Percentiles rank a stretch among this genome's conserved stretches.
These are phyloP conservation scores for Psittacara wagleri DNA, from an alignment of 2,113 vertebrate species.

Conservation along the genomic window DNA sequence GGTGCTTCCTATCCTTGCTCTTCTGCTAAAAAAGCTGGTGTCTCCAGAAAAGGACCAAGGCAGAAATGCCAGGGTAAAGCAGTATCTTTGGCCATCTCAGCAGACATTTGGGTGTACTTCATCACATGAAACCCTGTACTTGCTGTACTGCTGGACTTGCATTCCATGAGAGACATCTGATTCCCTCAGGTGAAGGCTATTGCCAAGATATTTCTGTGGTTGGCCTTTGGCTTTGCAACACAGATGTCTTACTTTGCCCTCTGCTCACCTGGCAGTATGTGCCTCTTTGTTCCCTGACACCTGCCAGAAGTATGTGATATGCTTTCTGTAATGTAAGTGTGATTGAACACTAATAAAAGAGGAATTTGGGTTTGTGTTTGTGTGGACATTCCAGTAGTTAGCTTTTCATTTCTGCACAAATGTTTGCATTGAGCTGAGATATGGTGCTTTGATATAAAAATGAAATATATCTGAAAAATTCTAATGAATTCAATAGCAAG, in stretches of 20 bases:
- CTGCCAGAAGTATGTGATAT: neutral
- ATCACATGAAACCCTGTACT: neutral
- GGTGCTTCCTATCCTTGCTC: neutral
- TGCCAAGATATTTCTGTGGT: slow-evolving; percentile 7
- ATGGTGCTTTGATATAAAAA: neutral
- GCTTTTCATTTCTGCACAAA: neutral
- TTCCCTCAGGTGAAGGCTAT: neutral
- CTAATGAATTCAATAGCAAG: neutral
- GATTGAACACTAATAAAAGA: neutral
- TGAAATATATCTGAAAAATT: neutral
- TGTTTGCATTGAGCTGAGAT: neutral
- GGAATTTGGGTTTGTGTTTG: neutral
- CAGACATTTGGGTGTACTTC: neutral
- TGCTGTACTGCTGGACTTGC: neutral
- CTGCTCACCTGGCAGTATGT: neutral
- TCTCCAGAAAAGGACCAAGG: neutral
- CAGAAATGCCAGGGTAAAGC: neutral
- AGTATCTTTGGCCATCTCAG: neutral
- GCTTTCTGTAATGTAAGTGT: neutral
- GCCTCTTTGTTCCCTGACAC: neutral
- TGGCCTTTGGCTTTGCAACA: neutral
- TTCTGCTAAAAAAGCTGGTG: neutral
- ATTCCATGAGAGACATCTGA: neutral
- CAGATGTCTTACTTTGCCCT: neutral
- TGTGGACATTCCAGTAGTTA: neutral